Conservation (phyloP, 2,888 invertebrate genomes). For the Lepetodrilus schrolli region DNA sequence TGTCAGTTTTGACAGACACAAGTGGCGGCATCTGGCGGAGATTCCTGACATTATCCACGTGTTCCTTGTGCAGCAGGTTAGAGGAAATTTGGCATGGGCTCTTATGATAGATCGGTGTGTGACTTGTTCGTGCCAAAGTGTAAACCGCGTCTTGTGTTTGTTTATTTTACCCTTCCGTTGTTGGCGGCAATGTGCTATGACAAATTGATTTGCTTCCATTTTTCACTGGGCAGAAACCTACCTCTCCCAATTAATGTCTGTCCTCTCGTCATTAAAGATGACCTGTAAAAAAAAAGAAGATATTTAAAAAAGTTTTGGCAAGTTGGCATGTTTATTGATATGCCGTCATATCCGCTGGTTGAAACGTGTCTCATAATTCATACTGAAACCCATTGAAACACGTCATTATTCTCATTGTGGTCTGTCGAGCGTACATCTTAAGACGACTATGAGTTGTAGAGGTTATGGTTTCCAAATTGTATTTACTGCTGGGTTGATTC, state of each 20-base stretch:
- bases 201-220: not conserved
- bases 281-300: no score
- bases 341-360: no score
- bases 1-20: conserved; percentile 26
- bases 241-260: not conserved
- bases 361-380: no score
- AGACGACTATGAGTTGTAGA: no score
- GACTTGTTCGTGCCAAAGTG: not conserved
- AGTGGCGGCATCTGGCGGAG: conserved; percentile 22
- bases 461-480: no score
- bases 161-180: not conserved
- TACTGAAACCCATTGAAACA: no score
- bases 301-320: no score
- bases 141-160: not conserved
- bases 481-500: no score
- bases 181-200: conserved; percentile 2
- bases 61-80: conserved; percentile 11
- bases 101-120: not conserved
- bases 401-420: no score
- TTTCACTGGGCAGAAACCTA: not conserved
- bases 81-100: conserved; percentile 17
- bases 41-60: conserved; percentile 19
- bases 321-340: no score
- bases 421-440: no score
- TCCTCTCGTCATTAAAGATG: no score